phyloP scores from a whole-genome alignment of 35 echinoderm and acorn worm genomes.

The Anneissia japonica region DNA sequence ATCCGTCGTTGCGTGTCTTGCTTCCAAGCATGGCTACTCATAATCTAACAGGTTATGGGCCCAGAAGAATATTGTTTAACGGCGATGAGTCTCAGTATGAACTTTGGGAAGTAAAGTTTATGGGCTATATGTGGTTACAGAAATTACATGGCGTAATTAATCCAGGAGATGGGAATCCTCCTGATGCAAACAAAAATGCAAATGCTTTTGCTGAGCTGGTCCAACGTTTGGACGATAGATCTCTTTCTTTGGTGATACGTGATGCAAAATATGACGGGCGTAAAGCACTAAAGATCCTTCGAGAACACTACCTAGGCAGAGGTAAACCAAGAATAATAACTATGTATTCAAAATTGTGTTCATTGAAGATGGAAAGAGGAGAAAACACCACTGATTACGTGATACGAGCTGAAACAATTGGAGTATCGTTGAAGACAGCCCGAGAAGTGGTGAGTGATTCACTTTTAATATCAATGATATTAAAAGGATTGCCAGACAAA shows the following conservation, averaged over 20 bases:
- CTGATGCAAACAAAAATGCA: conserved; percentile 19
- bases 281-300: conserved; percentile 10
- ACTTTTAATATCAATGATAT: conserved; percentile 8
- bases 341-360: conserved; percentile 23
- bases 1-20: too few species aligned
- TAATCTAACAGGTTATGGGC: conserved; percentile 40
- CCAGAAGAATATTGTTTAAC: conserved; percentile 7
- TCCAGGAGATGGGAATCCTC: not conserved
- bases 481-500: conserved; percentile 15
- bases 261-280: conserved; percentile 26
- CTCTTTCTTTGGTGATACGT: conserved; percentile 11
- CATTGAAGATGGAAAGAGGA: not conserved
- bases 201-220: conserved; percentile 37
- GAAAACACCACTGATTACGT: conserved; percentile 25
- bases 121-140: conserved; percentile 25
- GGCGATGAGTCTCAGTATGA: conserved; percentile 38
- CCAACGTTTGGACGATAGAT: conserved; percentile 24
- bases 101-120: conserved; percentile 31
- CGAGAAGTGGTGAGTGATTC: too few species aligned
- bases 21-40: too few species aligned
- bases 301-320: conserved; percentile 15
- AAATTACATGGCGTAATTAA: conserved; percentile 23
- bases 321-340: conserved; percentile 36
- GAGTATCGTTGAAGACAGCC: conserved; percentile 20
- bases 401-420: conserved; percentile 16